Percentiles rank a stretch among this genome's conserved stretches.
phyloP scores from a whole-genome alignment of 2,797 vertebrate genomes.

The Petrocephalus sullivani region DNA sequence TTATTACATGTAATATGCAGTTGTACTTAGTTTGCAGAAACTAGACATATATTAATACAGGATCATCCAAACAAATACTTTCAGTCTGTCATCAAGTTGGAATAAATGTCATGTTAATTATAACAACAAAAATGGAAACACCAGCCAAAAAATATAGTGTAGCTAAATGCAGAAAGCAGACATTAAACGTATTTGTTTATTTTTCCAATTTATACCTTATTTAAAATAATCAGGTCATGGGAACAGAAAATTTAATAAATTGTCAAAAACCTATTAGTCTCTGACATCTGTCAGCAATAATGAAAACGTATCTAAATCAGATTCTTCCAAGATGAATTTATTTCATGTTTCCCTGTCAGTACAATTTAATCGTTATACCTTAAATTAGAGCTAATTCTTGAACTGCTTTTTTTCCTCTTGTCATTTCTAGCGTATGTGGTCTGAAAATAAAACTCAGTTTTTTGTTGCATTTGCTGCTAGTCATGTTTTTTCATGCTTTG shows the following conservation, averaged over 20 bases:
- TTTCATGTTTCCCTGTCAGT: constrained; percentile 6
- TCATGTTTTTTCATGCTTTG: constrained; percentile 31
- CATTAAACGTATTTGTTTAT: background rate
- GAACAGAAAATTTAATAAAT: background rate
- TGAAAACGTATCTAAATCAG: background rate
- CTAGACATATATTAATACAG: background rate
- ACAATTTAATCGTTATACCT: background rate
- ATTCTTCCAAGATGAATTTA: background rate
- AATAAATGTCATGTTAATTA: background rate
- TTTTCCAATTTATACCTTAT: constrained; percentile 2
- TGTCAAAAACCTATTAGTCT: constrained; percentile 17
- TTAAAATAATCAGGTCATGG: constrained; percentile 7
- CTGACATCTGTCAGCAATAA: background rate
- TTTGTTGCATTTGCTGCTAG: constrained; percentile 22
- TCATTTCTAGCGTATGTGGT: constrained; percentile 30
- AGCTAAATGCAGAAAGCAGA: background rate
- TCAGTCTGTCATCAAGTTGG: background rate
- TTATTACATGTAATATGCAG: background rate
- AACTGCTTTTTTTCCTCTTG: constrained; percentile 14
- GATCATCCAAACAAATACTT: background rate
- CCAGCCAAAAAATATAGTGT: background rate
- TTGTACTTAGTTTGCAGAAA: background rate
- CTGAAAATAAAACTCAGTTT: constrained; percentile 19
- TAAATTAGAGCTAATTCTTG: background rate
- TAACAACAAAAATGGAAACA: background rate